Percentiles rank a stretch among this genome's conserved stretches.
These are phyloP conservation scores for Lithophane leautieri DNA, from an alignment of 2,888 invertebrate genomes.

Conservation along the genomic window DNA sequence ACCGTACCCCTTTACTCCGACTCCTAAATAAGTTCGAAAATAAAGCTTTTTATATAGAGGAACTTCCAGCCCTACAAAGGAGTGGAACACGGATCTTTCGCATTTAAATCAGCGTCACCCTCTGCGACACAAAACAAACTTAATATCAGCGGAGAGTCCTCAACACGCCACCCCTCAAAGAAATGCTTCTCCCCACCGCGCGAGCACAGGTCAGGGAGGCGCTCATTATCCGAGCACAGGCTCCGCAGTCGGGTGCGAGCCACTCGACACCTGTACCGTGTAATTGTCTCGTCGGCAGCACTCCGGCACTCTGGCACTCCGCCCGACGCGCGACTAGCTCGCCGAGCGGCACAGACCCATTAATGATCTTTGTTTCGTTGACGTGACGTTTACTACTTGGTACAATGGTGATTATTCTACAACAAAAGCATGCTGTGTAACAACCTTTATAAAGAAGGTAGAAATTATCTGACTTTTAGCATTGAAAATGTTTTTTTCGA, in stretches of 20 bases:
- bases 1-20: background rate
- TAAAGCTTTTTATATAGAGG: background rate
- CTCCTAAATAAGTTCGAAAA: background rate
- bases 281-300: conserved; percentile 72
- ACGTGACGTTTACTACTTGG: background rate
- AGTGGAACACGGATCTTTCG: conserved; percentile 68
- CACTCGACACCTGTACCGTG: conserved; percentile 74
- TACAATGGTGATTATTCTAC: too few species aligned
- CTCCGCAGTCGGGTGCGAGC: conserved; percentile 69
- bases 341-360: background rate
- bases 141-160: conserved; percentile 73
- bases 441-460: background rate
- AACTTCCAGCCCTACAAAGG: conserved; percentile 24
- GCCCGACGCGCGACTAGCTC: background rate
- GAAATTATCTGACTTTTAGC: background rate
- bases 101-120: conserved; percentile 76
- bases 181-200: conserved; percentile 11
- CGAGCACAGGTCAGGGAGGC: conserved; percentile 17
- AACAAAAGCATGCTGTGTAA: too few species aligned
- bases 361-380: conserved; percentile 17
- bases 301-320: conserved; percentile 21
- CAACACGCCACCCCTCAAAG: conserved; percentile 48
- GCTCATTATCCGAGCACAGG: conserved; percentile 68
- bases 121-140: conserved; percentile 79
- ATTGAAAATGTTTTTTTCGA: too few species aligned